Evolutionary conservation across 2,888 invertebrate genomes (phyloP).

Genomic region (Cantharis lateralis): DNA sequence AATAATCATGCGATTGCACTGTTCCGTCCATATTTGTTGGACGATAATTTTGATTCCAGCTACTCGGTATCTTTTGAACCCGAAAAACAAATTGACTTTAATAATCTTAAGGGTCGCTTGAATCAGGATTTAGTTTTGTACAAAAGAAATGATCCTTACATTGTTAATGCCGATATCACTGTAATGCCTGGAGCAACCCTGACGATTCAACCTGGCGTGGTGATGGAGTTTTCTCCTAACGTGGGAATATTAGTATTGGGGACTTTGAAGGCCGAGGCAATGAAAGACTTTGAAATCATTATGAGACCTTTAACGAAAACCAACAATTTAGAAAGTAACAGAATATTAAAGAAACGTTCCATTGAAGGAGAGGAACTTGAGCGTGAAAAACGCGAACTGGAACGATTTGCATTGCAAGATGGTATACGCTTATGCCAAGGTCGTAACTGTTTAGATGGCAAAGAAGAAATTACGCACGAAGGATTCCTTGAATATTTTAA

Average conservation of each 20-base stretch:
- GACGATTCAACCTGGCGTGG: conserved; percentile 85
- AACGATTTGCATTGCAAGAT: conserved; percentile 62
- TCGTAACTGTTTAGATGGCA: conserved; percentile 67
- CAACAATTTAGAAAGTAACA: conserved; percentile 47
- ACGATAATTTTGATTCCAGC: conserved; percentile 76
- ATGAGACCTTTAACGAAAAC: conserved; percentile 68
- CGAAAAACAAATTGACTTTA: conserved; percentile 62
- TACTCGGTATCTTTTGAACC: conserved; percentile 71
- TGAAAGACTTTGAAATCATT: conserved; percentile 72
- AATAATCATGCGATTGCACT: conserved; percentile 94
- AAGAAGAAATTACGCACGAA: conserved; percentile 64
- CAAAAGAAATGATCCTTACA: conserved; percentile 71
- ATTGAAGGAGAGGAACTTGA: conserved; percentile 43
- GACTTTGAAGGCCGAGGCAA: conserved; percentile 82
- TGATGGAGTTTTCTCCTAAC: conserved; percentile 92
- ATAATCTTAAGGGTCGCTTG: conserved; percentile 78
- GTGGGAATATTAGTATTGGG: conserved; percentile 96
- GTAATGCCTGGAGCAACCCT: conserved; percentile 93
- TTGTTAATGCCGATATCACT: conserved; percentile 88
- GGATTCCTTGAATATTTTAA: conserved; percentile 97
- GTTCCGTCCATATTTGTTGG: conserved; percentile 85
- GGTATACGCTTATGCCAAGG: conserved; percentile 81
- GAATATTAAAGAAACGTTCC: conserved; percentile 56
- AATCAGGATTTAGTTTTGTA: conserved; percentile 68
- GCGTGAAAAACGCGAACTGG: conserved; percentile 59